Conservation (phyloP, 2,888 invertebrate species). For the Ophion slaviceki region DNA sequence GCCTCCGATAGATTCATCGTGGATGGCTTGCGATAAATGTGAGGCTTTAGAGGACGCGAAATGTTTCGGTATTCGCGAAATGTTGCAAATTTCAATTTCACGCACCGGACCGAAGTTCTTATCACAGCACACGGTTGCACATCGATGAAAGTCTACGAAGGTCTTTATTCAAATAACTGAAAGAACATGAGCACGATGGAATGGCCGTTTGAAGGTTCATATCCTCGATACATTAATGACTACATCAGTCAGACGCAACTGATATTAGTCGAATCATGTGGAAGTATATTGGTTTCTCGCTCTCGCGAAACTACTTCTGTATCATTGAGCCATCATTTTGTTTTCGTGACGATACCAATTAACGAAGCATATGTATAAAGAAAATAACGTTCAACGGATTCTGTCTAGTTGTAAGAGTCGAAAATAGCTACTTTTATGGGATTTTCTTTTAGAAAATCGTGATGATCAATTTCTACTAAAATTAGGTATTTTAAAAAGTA, state of each 20-base stretch:
- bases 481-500: no score
- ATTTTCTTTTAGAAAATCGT: no score
- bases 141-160: not conserved
- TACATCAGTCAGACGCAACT: not conserved
- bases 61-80: not conserved
- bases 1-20: not conserved
- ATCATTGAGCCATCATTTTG: not conserved
- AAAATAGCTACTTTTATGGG: no score
- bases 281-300: not conserved
- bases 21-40: not conserved
- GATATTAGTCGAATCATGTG: not conserved
- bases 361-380: not conserved
- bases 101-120: not conserved
- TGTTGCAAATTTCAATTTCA: not conserved
- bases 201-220: slow-evolving; percentile 1
- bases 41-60: not conserved
- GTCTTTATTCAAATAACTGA: not conserved
- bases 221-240: not conserved
- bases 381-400: not conserved
- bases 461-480: no score
- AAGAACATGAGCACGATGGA: not conserved
- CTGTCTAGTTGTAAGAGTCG: no score
- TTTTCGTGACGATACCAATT: not conserved
- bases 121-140: not conserved
- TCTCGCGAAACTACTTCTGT: not conserved